Percentiles rank a stretch among this genome's conserved stretches.
Evolutionary conservation across 2,113 vertebrate species (phyloP).

Genomic region (Xyrauchen texanus): DNA sequence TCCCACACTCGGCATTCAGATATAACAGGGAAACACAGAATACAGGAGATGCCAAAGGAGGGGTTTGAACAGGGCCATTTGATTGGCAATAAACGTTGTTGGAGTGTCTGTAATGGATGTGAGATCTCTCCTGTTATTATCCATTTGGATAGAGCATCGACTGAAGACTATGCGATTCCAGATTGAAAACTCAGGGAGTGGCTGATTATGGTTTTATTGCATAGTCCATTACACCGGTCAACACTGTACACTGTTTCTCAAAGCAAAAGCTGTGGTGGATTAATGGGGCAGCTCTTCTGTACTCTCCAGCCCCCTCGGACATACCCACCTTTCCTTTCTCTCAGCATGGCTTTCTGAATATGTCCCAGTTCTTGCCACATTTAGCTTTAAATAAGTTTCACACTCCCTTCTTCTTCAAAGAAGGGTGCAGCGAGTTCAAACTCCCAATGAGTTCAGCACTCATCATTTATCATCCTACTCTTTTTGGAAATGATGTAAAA

Average conservation of each 20-base stretch:
- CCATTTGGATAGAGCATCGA: conserved; percentile 68
- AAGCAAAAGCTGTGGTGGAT: conserved; percentile 65
- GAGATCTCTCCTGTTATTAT: conserved; percentile 66
- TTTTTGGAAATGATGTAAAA: conserved; percentile 48
- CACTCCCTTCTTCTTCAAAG: conserved; percentile 47
- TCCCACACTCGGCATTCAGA: conserved; percentile 51
- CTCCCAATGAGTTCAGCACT: conserved; percentile 47
- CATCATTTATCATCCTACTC: conserved; percentile 61
- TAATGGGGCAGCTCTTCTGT: conserved; percentile 55
- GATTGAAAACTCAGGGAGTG: conserved; percentile 72
- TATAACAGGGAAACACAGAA: conserved; percentile 53
- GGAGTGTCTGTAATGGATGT: conserved; percentile 71
- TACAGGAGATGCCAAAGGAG: conserved; percentile 65
- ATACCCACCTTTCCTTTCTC: conserved; percentile 47
- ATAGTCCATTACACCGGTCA: conserved; percentile 75
- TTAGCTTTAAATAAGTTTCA: conserved; percentile 76
- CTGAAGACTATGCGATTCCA: conserved; percentile 65
- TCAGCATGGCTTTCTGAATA: conserved; percentile 54
- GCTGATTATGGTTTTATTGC: conserved; percentile 71
- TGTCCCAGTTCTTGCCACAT: conserved; percentile 68
- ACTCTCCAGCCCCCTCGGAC: conserved; percentile 49
- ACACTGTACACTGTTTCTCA: conserved; percentile 63
- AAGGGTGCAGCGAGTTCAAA: conserved; percentile 42
- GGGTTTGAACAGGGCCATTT: conserved; percentile 69
- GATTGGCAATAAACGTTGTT: conserved; percentile 74